A percentile compares a stretch with the other conserved stretches of the same genome.
phyloP scores from a whole-genome alignment of 2,797 vertebrate genomes.

The Anguilla marmorata region DNA sequence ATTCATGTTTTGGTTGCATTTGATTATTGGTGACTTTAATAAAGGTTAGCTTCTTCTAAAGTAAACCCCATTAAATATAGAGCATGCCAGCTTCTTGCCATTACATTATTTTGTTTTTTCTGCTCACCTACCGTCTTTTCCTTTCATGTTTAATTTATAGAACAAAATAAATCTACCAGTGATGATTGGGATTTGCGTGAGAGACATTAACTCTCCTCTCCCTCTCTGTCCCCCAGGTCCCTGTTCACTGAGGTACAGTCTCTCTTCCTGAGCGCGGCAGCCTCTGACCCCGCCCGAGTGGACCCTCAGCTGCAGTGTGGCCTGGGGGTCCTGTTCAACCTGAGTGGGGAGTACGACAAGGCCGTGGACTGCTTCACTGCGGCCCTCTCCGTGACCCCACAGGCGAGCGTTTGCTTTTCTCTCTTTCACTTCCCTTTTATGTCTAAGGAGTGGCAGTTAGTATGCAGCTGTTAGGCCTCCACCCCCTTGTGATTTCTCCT shows the following conservation, averaged over 20 bases:
- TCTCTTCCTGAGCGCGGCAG: conserved; percentile 86
- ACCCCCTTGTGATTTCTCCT: not conserved
- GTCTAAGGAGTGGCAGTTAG: not conserved
- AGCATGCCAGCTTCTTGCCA: not conserved
- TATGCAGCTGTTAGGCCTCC: too few species aligned
- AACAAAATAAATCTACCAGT: not conserved
- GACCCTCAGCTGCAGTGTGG: conserved; percentile 97
- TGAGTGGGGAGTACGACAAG: conserved; percentile 96
- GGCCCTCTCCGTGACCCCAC: conserved; percentile 76
- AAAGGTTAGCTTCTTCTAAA: not conserved
- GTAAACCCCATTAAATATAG: not conserved
- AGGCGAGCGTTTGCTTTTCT: conserved; percentile 57
- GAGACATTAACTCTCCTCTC: not conserved
- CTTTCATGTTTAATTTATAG: not conserved
- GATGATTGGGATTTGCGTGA: not conserved
- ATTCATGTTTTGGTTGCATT: not conserved
- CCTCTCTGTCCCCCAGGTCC: conserved; percentile 68
- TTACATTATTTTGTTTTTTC: not conserved
- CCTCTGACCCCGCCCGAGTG: conserved; percentile 80
- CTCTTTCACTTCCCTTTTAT: not conserved
- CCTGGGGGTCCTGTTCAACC: conserved; percentile 95
- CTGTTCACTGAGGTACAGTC: conserved; percentile 91
- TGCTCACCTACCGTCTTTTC: not conserved
- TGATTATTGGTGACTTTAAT: not conserved
- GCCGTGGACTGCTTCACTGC: conserved; percentile 97